Base-by-base conservation (phyloP, 1,140 invertebrate species). In the Bombus fervidus region DNA sequence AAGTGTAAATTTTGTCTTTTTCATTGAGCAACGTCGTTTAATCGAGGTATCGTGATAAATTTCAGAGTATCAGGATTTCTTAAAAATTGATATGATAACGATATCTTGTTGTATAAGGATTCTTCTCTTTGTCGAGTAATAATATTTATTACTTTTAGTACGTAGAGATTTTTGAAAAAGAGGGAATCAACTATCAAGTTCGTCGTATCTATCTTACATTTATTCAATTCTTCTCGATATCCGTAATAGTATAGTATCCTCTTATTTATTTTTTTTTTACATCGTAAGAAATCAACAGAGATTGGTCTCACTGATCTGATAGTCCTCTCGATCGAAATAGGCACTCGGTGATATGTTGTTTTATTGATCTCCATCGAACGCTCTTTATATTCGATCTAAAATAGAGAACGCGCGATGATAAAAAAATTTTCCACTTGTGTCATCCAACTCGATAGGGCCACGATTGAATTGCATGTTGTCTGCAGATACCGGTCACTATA, bases 401-500 rank as follows among this genome's bases (percentile, higher is more conserved):
- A 37, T 47, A 79, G 53, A 34, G 37, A 47, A 79, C n/a, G 41
- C 3, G 3, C 53, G 43, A 69, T 43, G 57, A 69, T 69, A 62
- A 15, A 62, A 1, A 18, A 34, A 66, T 62, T 28, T 47, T 62
- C 43, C 28, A 73, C 6, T 43, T 76, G 37, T 80, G 74, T 22
- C 37, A 75, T 59, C 39, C n/a, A 41, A 64, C 37, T 57, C 68
- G 80, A 74, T 47, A n/a, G 71, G 53, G 59, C 78, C 62, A 53
- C 39, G 53, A 53, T 79, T 82, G 22, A 81, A 86, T 89, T 57
- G 66, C 59, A 83, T 66, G 59, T 86, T n/a, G 64, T 57, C 69
- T 64, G 69, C 75, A 71, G 77, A 79, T 71, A 85, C 75, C 73
- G 62, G 72, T 86, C 31, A 34, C 64, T 83, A 83, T 81, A 90